Conservation (phyloP, 2,113 vertebrate species). For the Scytalopus superciliaris region DNA sequence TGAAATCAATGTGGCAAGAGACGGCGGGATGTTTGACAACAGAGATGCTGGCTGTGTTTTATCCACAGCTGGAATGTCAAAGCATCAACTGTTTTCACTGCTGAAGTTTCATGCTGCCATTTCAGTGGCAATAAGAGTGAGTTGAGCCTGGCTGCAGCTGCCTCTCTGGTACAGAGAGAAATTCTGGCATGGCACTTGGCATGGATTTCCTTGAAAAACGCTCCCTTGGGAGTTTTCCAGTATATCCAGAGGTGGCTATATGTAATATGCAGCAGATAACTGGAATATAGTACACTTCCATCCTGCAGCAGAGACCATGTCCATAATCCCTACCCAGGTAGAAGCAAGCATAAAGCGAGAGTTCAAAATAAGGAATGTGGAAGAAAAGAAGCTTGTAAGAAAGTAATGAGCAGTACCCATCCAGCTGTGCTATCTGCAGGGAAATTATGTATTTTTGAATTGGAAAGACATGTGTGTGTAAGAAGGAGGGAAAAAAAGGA, state of each 20-base stretch:
- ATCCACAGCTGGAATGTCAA: background rate
- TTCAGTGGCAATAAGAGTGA: background rate
- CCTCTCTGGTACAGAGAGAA: background rate
- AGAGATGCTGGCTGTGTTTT: background rate
- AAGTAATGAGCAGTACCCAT: background rate
- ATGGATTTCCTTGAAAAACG: background rate
- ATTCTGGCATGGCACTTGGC: background rate
- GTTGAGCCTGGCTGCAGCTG: background rate
- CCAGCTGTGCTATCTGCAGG: slow-evolving; percentile 16
- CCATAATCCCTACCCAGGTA: background rate
- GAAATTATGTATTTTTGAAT: background rate
- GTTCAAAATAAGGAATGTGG: background rate
- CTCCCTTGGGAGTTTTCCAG: background rate
- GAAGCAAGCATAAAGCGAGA: background rate
- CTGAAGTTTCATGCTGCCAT: background rate
- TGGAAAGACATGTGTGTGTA: background rate
- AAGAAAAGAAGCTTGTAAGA: slow-evolving; percentile 17
- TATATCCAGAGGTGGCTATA: background rate
- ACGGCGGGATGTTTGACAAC: background rate
- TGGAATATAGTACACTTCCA: background rate
- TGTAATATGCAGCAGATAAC: background rate
- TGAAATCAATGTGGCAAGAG: background rate
- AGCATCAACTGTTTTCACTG: background rate
- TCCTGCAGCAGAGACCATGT: background rate
- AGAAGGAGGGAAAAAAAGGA: background rate